A percentile compares a stretch with the other conserved stretches of the same genome.
phyloP scores from a whole-genome alignment of 1,140 invertebrate species.

The Sminthurinus signatus region DNA sequence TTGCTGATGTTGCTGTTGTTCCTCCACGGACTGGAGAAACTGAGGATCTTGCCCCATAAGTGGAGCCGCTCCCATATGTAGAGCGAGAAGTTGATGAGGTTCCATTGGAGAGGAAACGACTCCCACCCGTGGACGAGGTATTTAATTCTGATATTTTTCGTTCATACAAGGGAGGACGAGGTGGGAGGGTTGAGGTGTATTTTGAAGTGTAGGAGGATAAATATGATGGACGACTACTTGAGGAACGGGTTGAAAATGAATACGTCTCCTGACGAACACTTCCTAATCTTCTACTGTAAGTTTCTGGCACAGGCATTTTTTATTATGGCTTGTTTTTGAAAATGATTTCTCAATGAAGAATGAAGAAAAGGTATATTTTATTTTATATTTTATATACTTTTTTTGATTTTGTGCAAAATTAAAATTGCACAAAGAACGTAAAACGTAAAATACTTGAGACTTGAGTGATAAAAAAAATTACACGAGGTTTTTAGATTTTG shows the following conservation, averaged over 20 bases:
- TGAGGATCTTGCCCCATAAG: constrained; percentile 10
- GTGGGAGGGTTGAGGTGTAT: constrained; percentile 30
- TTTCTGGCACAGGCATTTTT: constrained; percentile 39
- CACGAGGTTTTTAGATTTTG: no score
- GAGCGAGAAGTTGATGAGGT: constrained; percentile 14
- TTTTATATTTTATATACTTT: no score
- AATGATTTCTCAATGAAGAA: no score
- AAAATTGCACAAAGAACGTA: no score
- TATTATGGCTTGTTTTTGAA: no score
- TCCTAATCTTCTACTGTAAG: constrained; percentile 20
- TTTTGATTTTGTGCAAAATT: no score
- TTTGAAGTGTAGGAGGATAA: constrained; percentile 25
- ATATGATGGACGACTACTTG: constrained; percentile 1
- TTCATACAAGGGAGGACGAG: constrained; percentile 33
- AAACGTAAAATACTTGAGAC: no score
- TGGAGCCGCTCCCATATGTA: constrained; percentile 16
- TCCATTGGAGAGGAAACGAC: constrained; percentile 23
- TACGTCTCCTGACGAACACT: constrained; percentile 29
- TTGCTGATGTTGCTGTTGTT: constrained; percentile 1
- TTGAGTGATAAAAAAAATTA: no score
- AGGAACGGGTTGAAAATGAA: constrained; percentile 21
- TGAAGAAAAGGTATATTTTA: no score
- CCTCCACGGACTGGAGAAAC: not conserved
- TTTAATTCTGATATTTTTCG: constrained; percentile 27
- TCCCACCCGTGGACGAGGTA: constrained; percentile 11